Conservation (phyloP, 1,140 invertebrate species). For the Solenopsis fugax region DNA sequence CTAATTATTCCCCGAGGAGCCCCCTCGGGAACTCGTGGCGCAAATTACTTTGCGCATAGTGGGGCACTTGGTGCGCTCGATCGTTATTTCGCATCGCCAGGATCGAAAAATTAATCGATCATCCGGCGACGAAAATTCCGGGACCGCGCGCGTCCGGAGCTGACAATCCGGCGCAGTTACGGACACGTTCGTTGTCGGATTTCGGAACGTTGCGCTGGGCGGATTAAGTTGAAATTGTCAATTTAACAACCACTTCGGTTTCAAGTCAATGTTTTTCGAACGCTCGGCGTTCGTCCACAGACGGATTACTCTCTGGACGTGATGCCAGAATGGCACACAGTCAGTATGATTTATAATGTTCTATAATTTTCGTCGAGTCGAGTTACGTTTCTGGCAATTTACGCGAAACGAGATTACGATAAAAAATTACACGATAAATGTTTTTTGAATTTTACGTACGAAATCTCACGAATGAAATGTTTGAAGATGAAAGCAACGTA, state of each 20-base stretch:
- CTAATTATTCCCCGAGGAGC: slow-evolving; percentile 69
- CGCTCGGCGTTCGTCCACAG: not conserved
- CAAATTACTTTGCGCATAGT: slow-evolving; percentile 28
- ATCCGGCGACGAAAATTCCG: slow-evolving; percentile 18
- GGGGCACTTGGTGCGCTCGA: slow-evolving; percentile 4
- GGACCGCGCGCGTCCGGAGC: not conserved
- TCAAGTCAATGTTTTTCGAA: slow-evolving; percentile 50
- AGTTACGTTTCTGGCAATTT: not conserved
- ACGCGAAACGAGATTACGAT: not conserved
- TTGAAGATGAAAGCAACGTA: not conserved
- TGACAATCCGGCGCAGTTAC: slow-evolving; percentile 34
- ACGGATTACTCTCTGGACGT: slow-evolving; percentile 16
- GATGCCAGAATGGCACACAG: not conserved
- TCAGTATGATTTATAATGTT: not conserved
- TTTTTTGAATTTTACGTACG: not conserved
- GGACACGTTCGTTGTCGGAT: slow-evolving; percentile 41
- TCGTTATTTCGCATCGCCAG: slow-evolving; percentile 53
- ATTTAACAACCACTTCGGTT: slow-evolving; percentile 46
- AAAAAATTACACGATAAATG: not conserved
- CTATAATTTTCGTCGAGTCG: not conserved
- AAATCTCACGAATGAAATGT: not conserved
- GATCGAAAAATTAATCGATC: slow-evolving; percentile 59
- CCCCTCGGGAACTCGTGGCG: slow-evolving; percentile 46
- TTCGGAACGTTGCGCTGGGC: slow-evolving; percentile 23
- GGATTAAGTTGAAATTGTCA: slow-evolving; percentile 62